Evolutionary conservation across 1,140 invertebrate species (phyloP).

Genomic region (Medauroidea extradentata): DNA sequence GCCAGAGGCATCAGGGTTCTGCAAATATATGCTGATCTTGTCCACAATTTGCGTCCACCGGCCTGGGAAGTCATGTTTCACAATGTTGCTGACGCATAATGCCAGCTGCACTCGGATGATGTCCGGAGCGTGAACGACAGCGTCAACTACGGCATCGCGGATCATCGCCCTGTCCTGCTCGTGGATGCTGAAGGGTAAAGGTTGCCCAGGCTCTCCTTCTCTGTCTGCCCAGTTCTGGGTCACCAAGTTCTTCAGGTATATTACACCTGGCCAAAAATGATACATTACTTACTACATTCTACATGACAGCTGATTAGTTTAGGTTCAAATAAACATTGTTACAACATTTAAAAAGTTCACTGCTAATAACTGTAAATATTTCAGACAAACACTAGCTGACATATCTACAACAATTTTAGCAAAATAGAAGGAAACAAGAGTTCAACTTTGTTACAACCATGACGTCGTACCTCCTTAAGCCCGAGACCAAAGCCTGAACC

Average conservation of each 20-base stretch:
- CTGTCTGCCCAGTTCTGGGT: conserved; percentile 84
- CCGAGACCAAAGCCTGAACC: too few species aligned
- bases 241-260: conserved; percentile 96
- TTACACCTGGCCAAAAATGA: conserved; percentile 58
- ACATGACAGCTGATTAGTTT: too few species aligned
- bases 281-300: too few species aligned
- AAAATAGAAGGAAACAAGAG: too few species aligned
- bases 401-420: too few species aligned
- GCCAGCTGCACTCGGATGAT: conserved; percentile 86
- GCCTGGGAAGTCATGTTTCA: conserved; percentile 94
- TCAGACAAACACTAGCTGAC: too few species aligned
- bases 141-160: conserved; percentile 89
- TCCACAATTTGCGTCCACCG: conserved; percentile 95
- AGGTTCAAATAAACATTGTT: too few species aligned
- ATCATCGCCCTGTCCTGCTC: conserved; percentile 95
- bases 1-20: conserved; percentile 73
- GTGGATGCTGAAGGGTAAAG: conserved; percentile 82
- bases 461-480: too few species aligned
- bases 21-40: conserved; percentile 81
- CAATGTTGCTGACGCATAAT: conserved; percentile 85
- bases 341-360: too few species aligned
- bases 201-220: conserved; percentile 65
- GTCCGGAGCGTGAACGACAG: conserved; percentile 88
- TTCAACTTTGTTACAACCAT: too few species aligned
- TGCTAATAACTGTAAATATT: too few species aligned